These are phyloP conservation scores for Eucidaris tribuloides DNA, from an alignment of 35 echinoderm and acorn worm species.

Conservation along the genomic window DNA sequence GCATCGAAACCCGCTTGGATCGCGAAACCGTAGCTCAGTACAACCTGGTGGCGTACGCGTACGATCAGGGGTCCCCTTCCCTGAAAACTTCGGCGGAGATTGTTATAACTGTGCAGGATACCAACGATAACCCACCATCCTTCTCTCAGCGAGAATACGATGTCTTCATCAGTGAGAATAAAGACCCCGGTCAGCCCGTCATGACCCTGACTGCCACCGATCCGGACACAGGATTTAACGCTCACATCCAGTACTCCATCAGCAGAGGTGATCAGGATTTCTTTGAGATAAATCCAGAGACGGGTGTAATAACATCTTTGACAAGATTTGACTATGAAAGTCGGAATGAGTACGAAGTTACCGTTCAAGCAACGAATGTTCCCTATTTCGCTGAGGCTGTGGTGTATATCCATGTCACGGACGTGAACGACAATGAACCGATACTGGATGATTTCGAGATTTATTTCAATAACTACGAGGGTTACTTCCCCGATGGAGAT, in stretches of 20 bases:
- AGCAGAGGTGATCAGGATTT: slow-evolving; percentile 62
- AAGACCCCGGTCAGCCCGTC: slow-evolving; percentile 49
- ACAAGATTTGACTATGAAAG: slow-evolving; percentile 85
- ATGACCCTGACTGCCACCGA: slow-evolving; percentile 63
- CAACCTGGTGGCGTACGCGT: slow-evolving; percentile 67
- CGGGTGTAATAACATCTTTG: slow-evolving; percentile 70
- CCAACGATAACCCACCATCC: slow-evolving; percentile 86
- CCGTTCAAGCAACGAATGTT: slow-evolving; percentile 67
- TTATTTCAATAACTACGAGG: slow-evolving; percentile 90
- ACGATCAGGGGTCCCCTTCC: slow-evolving; percentile 57
- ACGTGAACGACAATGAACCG: slow-evolving; percentile 86
- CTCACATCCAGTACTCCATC: slow-evolving; percentile 69
- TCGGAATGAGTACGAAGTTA: slow-evolving; percentile 52
- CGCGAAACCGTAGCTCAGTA: slow-evolving; percentile 75
- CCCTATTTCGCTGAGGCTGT: slow-evolving; percentile 73
- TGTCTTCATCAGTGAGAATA: slow-evolving; percentile 75
- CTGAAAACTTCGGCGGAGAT: slow-evolving; percentile 57
- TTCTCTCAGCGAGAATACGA: slow-evolving; percentile 45
- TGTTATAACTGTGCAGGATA: slow-evolving; percentile 46
- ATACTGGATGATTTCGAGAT: slow-evolving; percentile 89
- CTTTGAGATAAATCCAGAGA: slow-evolving; percentile 75
- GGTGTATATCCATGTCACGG: slow-evolving; percentile 63
- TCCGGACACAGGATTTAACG: slow-evolving; percentile 77
- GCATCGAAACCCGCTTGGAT: slow-evolving; percentile 63
- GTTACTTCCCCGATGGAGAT: slow-evolving; percentile 71